phyloP scores from a whole-genome alignment of 2,888 invertebrate genomes.

The Pristionchus japonicus region DNA sequence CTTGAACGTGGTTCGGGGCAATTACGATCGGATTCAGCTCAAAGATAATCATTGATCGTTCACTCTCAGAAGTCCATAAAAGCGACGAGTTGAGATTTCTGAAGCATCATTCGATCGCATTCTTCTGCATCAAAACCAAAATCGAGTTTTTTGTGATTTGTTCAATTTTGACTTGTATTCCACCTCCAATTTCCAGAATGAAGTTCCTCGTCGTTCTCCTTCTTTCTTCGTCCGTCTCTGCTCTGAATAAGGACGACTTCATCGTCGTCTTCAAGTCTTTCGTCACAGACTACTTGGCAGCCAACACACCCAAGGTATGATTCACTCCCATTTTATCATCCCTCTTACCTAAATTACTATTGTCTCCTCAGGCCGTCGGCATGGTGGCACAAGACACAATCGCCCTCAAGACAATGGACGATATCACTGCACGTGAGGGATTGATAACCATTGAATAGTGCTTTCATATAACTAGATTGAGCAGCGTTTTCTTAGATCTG shows the following conservation, averaged over 20 bases:
- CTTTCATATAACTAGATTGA: neutral
- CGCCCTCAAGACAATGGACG: neutral
- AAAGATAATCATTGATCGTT: neutral
- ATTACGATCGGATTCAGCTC: neutral
- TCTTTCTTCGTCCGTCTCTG: neutral
- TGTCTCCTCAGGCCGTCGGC: neutral
- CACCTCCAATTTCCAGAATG: neutral
- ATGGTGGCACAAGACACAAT: neutral
- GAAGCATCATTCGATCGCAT: neutral
- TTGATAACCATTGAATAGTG: no score
- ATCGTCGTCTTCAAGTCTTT: neutral
- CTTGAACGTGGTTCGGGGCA: neutral
- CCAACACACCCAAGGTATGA: conserved; percentile 13
- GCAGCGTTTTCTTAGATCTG: neutral
- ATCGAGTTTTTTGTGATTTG: neutral
- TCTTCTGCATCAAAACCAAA: neutral
- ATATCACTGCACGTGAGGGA: neutral
- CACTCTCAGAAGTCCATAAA: conserved; percentile 18
- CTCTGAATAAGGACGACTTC: neutral
- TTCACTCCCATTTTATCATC: neutral
- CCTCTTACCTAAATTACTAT: neutral
- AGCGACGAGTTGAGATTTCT: neutral
- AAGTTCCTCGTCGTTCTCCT: neutral
- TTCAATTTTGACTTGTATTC: neutral
- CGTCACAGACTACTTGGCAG: conserved; percentile 2